Conservation (phyloP, 2,797 vertebrate genomes). For the Siniperca undulata region DNA sequence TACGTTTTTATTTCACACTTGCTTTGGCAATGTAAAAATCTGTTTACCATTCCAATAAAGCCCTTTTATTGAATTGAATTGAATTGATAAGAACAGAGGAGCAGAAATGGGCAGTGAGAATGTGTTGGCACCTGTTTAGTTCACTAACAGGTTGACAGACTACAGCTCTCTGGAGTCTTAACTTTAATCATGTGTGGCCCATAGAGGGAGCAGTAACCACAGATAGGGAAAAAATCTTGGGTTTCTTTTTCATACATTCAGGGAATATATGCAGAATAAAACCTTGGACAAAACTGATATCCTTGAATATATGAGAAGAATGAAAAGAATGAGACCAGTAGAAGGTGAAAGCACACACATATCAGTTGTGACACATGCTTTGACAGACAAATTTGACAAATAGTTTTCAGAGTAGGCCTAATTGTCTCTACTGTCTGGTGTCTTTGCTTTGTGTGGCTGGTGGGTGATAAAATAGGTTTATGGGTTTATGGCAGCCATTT, state of each 20-base stretch:
- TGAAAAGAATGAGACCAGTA: not conserved
- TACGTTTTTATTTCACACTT: too few relatives aligned
- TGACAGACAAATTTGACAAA: not conserved
- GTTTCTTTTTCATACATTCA: not conserved
- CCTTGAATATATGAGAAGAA: not conserved
- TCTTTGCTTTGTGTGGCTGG: not conserved
- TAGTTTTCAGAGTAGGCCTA: not conserved
- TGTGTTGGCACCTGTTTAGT: constrained; percentile 19
- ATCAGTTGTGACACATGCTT: not conserved
- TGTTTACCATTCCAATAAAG: too few relatives aligned
- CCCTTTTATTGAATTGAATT: too few relatives aligned
- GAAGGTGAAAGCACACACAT: not conserved
- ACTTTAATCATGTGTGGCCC: not conserved
- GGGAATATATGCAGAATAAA: not conserved
- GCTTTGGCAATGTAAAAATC: too few relatives aligned
- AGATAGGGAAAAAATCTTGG: too few relatives aligned
- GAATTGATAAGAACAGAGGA: not conserved
- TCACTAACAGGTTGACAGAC: constrained; percentile 26
- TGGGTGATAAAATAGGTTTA: not conserved
- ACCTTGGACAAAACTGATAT: not conserved
- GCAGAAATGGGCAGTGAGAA: not conserved
- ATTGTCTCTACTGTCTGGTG: not conserved
- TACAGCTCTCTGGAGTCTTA: not conserved
- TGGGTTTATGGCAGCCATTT: not conserved
- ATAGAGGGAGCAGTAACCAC: constrained; percentile 29